Evolutionary conservation across 2,888 invertebrate genomes (phyloP), one percentile per base, ranked within the genome.

Genomic region (Rotaria sp.): DNA sequence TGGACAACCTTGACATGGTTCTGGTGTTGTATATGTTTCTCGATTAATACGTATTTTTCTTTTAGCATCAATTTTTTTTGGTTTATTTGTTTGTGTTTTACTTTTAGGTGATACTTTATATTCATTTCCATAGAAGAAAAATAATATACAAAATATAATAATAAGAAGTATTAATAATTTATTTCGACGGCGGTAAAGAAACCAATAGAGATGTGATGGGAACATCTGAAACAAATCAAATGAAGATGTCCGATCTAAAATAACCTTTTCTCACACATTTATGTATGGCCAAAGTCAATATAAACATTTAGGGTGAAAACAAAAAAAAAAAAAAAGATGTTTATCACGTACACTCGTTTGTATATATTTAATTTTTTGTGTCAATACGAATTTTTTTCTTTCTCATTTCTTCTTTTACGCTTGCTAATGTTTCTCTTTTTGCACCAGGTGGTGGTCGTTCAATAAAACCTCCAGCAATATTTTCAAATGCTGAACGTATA

Each of bases 1-100:
- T 10, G 89, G 90, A 3, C 91, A 87, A 15, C 84, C 59, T 1
- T 15, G n/a, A 24, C 87, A 87, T n/a, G 84, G 59, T 80, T 85
- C 85, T 10, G 87, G 87, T 59, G 35, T 52, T 38, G 45, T 35
- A 85, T 85, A 86, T n/a, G 48, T 86, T 30, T 84, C n/a, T 0
- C 57, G 48, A 50, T 85, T 85, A 26, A 86, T 84, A 18, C 50
- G 30, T 80, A 30, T 55, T 30, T 86, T 85, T 26, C 21, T 41
- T 55, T 35, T 35, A 24, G n/a, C 50, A 8, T 18, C 0, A 35
- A 15, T 67, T 4, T 18, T 67, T 30, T 35, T 67, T 41, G 38
- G 1, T 15, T 15, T 24, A 11, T 2, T 26, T 15, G n/a, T 80
- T 80, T 26, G 1, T 21, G 24, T 38, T 41, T 11, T 24, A 24